phyloP scores from a whole-genome alignment of 1,140 invertebrate species.

The Nixonia krombeini region DNA sequence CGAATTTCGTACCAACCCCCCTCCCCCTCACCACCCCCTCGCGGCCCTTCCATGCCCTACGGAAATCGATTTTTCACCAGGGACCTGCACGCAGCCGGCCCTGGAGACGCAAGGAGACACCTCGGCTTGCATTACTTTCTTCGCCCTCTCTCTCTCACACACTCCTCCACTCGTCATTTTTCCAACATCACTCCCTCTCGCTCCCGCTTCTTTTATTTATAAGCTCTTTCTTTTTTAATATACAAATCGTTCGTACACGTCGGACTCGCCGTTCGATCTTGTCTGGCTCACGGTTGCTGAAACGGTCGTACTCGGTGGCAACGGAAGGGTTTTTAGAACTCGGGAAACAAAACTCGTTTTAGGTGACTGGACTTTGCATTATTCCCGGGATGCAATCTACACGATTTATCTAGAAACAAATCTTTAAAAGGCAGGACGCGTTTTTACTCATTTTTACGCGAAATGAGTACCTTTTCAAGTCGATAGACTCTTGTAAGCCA shows the following conservation, averaged over 20 bases:
- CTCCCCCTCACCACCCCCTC: conserved; percentile 22
- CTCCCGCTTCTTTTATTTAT: neutral
- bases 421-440: no score
- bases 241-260: neutral
- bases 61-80: conserved; percentile 67
- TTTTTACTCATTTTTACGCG: no score
- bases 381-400: no score
- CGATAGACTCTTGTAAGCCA: no score
- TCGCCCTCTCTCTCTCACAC: neutral
- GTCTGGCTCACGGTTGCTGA: neutral
- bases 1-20: conserved; percentile 36
- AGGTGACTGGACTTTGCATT: no score
- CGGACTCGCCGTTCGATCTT: neutral
- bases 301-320: neutral
- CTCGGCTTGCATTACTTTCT: neutral
- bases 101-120: conserved; percentile 38
- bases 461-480: no score
- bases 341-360: no score
- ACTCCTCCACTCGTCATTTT: no score
- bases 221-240: neutral
- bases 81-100: conserved; percentile 55
- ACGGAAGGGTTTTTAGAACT: neutral
- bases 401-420: no score
- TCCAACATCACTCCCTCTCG: neutral
- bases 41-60: conserved; percentile 58